phyloP scores from a whole-genome alignment of 2,113 vertebrate genomes.

The Drymodes brunneopygia region DNA sequence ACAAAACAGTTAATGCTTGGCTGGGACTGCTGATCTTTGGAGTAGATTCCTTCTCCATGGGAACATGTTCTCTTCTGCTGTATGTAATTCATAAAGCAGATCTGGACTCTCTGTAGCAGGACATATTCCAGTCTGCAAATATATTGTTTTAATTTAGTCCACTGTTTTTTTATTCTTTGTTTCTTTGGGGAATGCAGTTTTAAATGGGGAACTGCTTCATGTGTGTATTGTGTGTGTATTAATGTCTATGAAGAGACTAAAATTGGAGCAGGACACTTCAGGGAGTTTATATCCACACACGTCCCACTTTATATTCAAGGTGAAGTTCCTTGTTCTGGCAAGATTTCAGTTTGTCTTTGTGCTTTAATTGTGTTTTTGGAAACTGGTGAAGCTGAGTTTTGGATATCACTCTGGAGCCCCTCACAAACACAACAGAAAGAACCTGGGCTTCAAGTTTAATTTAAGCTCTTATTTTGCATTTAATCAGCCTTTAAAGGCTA shows the following conservation, averaged over 20 bases:
- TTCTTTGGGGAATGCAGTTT: neutral
- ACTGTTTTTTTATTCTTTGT: neutral
- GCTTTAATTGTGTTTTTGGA: neutral
- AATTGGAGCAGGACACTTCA: neutral
- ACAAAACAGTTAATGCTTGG: neutral
- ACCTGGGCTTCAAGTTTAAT: neutral
- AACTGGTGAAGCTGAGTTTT: neutral
- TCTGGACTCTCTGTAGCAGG: neutral
- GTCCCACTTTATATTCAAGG: neutral
- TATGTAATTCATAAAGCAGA: neutral
- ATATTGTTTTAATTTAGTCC: neutral
- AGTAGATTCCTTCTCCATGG: neutral
- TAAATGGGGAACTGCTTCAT: neutral
- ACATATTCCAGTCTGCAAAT: neutral
- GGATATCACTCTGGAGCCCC: neutral
- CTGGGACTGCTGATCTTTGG: neutral
- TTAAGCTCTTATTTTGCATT: neutral
- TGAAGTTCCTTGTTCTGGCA: neutral
- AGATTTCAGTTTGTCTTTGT: neutral
- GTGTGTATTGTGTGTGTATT: neutral
- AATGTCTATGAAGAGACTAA: neutral
- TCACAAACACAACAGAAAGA: neutral
- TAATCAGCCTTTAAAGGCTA: neutral
- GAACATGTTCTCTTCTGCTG: neutral
- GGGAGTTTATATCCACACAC: neutral